Evolutionary conservation across 2,888 invertebrate species (phyloP).

Genomic region (Cryptocheilus praepositus): DNA sequence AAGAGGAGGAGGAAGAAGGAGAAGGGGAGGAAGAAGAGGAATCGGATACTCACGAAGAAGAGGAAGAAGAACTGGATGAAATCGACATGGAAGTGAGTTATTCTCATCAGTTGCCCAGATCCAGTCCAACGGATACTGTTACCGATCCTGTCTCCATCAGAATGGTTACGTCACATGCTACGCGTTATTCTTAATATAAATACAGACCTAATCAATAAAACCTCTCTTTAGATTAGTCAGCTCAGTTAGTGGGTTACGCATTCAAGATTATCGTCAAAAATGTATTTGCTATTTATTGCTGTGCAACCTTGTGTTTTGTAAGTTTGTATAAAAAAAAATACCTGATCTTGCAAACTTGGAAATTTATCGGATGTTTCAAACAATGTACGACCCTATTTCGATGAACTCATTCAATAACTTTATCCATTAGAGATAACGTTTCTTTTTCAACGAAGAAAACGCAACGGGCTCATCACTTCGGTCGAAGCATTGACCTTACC

Average conservation of each 20-base stretch:
- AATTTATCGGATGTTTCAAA: no score
- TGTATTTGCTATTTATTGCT: no score
- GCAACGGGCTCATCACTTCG: conserved; percentile 9
- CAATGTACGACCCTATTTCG: no score
- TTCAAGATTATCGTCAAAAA: no score
- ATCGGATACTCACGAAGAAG: conserved; percentile 72
- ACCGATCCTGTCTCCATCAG: conserved; percentile 70
- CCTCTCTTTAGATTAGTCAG: no score
- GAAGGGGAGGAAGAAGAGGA: conserved; percentile 73
- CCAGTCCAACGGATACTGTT: conserved; percentile 69
- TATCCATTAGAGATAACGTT: no score
- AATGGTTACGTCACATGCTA: conserved; percentile 66
- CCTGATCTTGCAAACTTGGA: no score
- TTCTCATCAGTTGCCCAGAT: conserved; percentile 70
- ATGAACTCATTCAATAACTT: no score
- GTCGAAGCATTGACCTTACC: conserved; percentile 25
- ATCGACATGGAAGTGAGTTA: conserved; percentile 74
- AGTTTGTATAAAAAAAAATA: no score
- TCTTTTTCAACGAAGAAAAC: background rate
- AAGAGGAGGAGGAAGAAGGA: conserved; percentile 71
- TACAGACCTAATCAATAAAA: no score
- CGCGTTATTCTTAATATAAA: conserved; percentile 58
- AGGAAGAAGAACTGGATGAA: conserved; percentile 73
- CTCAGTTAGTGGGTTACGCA: no score
- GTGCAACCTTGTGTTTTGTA: no score